Evolutionary conservation across 1,140 invertebrate species (phyloP).

Genomic region (Hirudo medicinalis): DNA sequence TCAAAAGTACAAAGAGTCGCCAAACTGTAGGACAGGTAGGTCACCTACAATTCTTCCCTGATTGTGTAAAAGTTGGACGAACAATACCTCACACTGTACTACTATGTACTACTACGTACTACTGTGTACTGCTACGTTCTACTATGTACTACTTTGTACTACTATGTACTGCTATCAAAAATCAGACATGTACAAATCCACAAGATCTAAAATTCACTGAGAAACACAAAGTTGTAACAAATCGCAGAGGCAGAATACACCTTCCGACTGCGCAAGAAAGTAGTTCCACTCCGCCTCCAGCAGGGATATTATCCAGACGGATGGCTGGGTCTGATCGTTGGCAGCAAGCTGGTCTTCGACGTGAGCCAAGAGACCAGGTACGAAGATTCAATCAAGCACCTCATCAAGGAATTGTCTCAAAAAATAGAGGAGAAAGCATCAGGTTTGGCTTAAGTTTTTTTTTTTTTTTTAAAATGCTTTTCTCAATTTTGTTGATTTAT

Average conservation of each 20-base stretch:
- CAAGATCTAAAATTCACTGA: no score
- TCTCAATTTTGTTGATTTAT: not conserved
- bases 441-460: not conserved
- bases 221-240: no score
- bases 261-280: constrained; percentile 17
- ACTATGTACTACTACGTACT: no score
- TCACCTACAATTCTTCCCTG: not conserved
- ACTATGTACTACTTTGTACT: no score
- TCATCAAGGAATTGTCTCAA: constrained; percentile 21
- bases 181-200: no score
- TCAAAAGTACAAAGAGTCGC: constrained; percentile 27
- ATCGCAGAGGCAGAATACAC: constrained; percentile 23
- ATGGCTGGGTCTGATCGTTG: constrained; percentile 23
- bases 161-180: no score
- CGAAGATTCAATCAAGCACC: constrained; percentile 8
- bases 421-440: constrained; percentile 24
- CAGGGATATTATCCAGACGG: constrained; percentile 21
- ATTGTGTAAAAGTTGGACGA: not conserved
- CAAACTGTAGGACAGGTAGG: constrained; percentile 25
- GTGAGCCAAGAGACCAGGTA: constrained; percentile 14
- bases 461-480: no score
- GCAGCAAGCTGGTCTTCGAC: constrained; percentile 22
- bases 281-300: constrained; percentile 23
- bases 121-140: no score
- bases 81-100: no score